Evolutionary conservation across 2,113 vertebrate species (phyloP), one percentile per base, ranked within the genome.

Genomic region (Hippocampus barbouri): DNA sequence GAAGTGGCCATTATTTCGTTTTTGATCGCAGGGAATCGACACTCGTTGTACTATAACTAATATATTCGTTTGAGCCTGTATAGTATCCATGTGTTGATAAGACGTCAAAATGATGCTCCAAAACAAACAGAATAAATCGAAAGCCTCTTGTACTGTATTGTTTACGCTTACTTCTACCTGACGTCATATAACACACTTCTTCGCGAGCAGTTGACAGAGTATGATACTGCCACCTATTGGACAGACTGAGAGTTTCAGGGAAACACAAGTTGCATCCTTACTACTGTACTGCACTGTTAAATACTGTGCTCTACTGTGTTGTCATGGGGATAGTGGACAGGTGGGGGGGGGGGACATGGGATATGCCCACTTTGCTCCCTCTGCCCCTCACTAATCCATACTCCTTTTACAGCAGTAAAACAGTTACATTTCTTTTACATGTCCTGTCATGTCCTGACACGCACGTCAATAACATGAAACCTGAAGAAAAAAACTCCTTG

Each of bases 141-240:
- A 12, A 12, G 62, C 38, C 43, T 43, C 20, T 38, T 43, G 9
- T 65, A 15, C 7, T 23, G 41, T 25, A 16, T 10, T 10, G 11
- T 20, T 51, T 51, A 47, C 1, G 0, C 0, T 8, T 11, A 70
- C 64, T 84, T 88, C 81, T 81, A 69, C 1, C 4, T 15, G 68
- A 40, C 47, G 69, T 53, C 25, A 72, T 25, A 10, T 30, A 8
- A 20, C 15, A 40, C 68, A 62, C 66, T 76, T 86, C 78, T 60
- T 60, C n/a, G 21, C 1, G 45, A 15, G 8, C 20, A 15, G 43
- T 16, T 56, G 16, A 45, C 11, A 41, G 45, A 1, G 14, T 0
- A 2, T 51, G 2, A 7, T 68, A 71, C 45, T 41, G 70, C 74
- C 81, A 56, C 62, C 73, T 70, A 41, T 2, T 25, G 84, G 75